Conservation (phyloP, 2,888 invertebrate species). For the Limnephilus marmoratus region DNA sequence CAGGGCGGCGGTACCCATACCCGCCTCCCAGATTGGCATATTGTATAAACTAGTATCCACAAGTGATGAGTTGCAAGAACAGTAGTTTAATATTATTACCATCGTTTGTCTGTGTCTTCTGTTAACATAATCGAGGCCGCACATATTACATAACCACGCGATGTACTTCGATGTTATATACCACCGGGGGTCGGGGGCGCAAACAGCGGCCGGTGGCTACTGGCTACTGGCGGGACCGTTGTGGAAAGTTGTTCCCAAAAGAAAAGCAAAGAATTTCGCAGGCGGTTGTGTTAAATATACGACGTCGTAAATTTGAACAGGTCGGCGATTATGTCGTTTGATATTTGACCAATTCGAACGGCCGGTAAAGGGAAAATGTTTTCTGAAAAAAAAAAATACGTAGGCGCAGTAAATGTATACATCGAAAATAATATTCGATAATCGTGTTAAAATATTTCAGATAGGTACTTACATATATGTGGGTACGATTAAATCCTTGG, state of each 20-base stretch:
- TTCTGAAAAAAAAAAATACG: not conserved
- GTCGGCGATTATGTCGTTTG: not conserved
- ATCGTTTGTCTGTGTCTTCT: not conserved
- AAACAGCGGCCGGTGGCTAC: not conserved
- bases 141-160: not conserved
- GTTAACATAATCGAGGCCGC: not conserved
- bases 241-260: not conserved
- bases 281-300: conserved; percentile 21
- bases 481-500: too few relatives aligned
- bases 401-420: not conserved
- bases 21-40: too few relatives aligned
- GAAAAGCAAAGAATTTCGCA: conserved; percentile 6
- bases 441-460: not conserved
- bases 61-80: too few relatives aligned
- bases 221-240: not conserved
- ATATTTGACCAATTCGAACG: not conserved
- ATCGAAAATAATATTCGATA: not conserved
- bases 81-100: not conserved
- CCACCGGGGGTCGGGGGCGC: not conserved
- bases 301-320: conserved; percentile 22
- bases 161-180: not conserved
- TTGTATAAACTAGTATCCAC: too few relatives aligned
- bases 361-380: not conserved
- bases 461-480: not conserved
- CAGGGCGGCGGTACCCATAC: too few relatives aligned